Evolutionary conservation across 2,888 invertebrate genomes (phyloP), one percentile per base, ranked within the genome.

Genomic region (Drosophila putrida): DNA sequence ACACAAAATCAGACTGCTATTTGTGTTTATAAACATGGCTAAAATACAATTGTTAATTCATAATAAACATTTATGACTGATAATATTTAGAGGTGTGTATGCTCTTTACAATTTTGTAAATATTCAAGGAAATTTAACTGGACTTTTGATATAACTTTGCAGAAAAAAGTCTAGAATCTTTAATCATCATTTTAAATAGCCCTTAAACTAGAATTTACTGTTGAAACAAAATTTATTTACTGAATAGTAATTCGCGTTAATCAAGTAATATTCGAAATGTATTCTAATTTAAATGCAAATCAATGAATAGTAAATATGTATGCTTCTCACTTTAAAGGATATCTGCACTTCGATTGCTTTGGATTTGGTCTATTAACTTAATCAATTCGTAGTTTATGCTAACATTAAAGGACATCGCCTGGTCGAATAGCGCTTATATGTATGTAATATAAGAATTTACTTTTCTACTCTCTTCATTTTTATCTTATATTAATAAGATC

Each of bases 1-100:
- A 58, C 57, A 43, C 64, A 71, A 68, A 59, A 57, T 28, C 69
- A 55, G 46, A 67, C 46, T 15, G 33, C 53, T 36, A 64, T 60
- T 61, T 50, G 27, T 57, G 44, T 57, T 54, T 50, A 65, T 39
- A 63, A 59, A 64, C 64, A 60, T 35, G 36, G 43, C 47, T 47
- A 57, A 58, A 66, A 73, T 39, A 58, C 49, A 13, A 44, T 28
- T 28, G 51, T 43, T 11, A 11, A 41, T 41, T 41, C 15, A 54
- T 35, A 39, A 36, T 10, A 1, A 15, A 13, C 13, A 20, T 9
- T 4, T n/a, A 33, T 25, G 41, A 8, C 9, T 11, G 20, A 20
- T 31, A n/a, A 8, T 11, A 20, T 4, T 49, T 10, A 49, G 20
- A 6, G 20, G 31, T 20, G 11, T 20, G 10, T 47, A 10, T 27